Percentiles rank a stretch among this genome's conserved stretches.
Conservation (phyloP, 2,888 invertebrate species). For the Drosophila anomelani region DNA sequence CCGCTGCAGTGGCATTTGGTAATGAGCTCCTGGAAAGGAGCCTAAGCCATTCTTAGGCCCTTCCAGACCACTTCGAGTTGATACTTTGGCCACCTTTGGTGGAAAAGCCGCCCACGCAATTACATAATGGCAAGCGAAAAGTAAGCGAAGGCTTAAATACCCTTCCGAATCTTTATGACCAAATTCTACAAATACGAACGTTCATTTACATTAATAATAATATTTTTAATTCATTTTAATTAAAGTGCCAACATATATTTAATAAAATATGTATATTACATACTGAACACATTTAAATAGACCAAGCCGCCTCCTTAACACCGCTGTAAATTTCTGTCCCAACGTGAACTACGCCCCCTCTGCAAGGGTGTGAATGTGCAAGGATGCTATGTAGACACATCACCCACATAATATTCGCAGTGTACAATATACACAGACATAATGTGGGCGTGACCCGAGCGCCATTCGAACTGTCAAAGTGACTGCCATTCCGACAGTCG, state of each 20-base stretch:
- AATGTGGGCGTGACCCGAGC: constrained; percentile 53
- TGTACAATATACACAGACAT: constrained; percentile 35
- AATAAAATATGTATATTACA: background rate
- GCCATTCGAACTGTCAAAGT: constrained; percentile 50
- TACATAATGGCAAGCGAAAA: constrained; percentile 13
- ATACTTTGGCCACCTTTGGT: constrained; percentile 32
- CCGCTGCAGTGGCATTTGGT: constrained; percentile 64
- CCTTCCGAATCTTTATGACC: background rate
- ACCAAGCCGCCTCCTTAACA: background rate
- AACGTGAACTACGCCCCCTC: background rate
- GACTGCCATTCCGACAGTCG: constrained; percentile 20
- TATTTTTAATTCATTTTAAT: too few species aligned
- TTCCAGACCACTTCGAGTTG: constrained; percentile 9
- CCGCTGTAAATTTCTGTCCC: background rate
- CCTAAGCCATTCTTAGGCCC: constrained; percentile 29
- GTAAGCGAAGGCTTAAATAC: background rate
- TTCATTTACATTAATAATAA: too few species aligned
- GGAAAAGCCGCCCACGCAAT: constrained; percentile 23
- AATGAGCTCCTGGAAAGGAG: constrained; percentile 43
- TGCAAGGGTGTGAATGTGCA: constrained; percentile 5
- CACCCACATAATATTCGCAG: constrained; percentile 26
- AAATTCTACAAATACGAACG: too few species aligned
- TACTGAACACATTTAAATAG: background rate
- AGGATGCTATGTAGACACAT: constrained; percentile 1
- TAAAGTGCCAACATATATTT: background rate